These are phyloP conservation scores for Delia radicum DNA, from an alignment of 1,140 invertebrate species.

Conservation along the genomic window DNA sequence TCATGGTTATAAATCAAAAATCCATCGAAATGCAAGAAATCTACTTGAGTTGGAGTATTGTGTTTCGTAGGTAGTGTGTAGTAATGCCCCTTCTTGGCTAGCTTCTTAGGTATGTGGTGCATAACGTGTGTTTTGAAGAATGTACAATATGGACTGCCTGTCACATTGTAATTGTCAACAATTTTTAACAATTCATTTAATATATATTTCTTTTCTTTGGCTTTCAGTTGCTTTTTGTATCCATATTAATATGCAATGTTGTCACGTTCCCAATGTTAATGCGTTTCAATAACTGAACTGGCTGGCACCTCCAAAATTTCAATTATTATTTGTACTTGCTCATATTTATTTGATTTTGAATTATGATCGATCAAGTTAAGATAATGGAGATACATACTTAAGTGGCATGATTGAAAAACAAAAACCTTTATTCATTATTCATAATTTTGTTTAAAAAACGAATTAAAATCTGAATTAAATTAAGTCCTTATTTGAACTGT, in stretches of 20 bases:
- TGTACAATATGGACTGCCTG: conserved; percentile 34
- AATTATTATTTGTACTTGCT: conserved; percentile 27
- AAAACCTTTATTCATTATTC: not conserved
- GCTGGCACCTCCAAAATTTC: conserved; percentile 9
- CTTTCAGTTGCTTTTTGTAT: not conserved
- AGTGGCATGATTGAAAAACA: not conserved
- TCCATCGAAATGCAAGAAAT: conserved; percentile 39
- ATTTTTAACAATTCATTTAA: not conserved
- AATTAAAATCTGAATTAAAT: not conserved
- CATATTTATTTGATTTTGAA: conserved; percentile 32
- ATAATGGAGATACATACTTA: not conserved
- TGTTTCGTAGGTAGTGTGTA: too few species aligned
- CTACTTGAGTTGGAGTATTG: not conserved
- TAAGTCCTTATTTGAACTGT: not conserved
- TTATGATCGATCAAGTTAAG: not conserved
- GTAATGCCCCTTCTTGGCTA: not conserved
- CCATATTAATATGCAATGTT: conserved; percentile 13
- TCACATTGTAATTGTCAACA: conserved; percentile 35
- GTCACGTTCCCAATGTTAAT: conserved; percentile 14
- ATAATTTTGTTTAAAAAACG: not conserved
- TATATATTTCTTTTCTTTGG: not conserved
- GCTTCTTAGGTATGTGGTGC: not conserved
- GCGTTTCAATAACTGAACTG: conserved; percentile 16
- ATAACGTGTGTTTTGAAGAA: not conserved
- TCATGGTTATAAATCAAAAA: not conserved